These are phyloP conservation scores for Entomobrya multifasciata DNA, from an alignment of 2,888 invertebrate species.

Conservation along the genomic window DNA sequence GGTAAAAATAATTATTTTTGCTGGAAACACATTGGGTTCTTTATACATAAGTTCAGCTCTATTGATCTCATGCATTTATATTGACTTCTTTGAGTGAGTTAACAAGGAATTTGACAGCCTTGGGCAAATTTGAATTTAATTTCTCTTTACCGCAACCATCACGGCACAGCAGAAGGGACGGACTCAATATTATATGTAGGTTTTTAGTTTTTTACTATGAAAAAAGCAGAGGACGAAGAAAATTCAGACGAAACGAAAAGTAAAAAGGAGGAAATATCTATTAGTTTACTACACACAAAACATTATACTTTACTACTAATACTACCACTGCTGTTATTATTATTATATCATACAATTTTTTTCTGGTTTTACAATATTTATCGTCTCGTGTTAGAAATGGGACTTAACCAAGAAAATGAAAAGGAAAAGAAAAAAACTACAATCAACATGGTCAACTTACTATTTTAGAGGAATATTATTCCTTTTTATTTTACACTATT, in stretches of 20 bases:
- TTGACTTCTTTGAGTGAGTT: conserved; percentile 44
- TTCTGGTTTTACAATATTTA: not conserved
- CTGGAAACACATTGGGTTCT: not conserved
- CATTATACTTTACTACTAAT: not conserved
- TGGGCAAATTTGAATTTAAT: conserved; percentile 64
- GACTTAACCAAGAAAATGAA: conserved; percentile 54
- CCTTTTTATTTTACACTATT: not conserved
- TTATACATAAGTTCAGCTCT: not conserved
- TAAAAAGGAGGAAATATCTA: conserved; percentile 11
- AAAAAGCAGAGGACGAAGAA: not conserved
- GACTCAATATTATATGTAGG: not conserved
- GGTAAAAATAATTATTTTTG: not conserved
- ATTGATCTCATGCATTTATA: conserved; percentile 10
- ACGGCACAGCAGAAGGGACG: not conserved
- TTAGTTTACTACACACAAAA: not conserved
- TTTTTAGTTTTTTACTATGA: not conserved
- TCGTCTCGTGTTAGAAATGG: conserved; percentile 61
- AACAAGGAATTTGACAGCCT: conserved; percentile 67
- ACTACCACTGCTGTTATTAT: too few relatives aligned
- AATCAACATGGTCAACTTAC: conserved; percentile 25
- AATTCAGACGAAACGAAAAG: too few relatives aligned
- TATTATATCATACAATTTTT: not conserved
- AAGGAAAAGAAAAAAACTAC: conserved; percentile 35
- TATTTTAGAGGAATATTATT: too few relatives aligned
- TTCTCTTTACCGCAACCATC: conserved; percentile 17